Percentiles rank a stretch among this genome's conserved stretches.
phyloP scores from a whole-genome alignment of 2,797 vertebrate genomes.

The Lycodopsis pacificus region DNA sequence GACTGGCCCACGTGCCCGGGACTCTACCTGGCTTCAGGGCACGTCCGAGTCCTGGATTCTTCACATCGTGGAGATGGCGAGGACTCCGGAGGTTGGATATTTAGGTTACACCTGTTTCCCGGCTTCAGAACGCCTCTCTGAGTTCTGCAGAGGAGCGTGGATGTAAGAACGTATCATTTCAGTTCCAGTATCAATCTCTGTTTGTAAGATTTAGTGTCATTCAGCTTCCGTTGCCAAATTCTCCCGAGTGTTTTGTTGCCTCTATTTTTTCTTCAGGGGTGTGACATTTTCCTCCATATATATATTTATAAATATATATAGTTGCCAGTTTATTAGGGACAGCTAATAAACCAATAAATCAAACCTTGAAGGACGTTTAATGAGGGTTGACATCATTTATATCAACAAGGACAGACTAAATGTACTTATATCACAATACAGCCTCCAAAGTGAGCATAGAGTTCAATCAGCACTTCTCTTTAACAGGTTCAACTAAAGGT shows the following conservation, averaged over 20 bases:
- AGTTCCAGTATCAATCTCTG: not conserved
- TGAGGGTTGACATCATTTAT: not conserved
- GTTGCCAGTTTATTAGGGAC: not conserved
- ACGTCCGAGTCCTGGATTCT: constrained; percentile 35
- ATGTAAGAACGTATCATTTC: not conserved
- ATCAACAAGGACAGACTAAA: not conserved
- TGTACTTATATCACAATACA: not conserved
- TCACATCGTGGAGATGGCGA: constrained; percentile 39
- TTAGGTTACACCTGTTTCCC: constrained; percentile 58
- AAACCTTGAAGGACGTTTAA: not conserved
- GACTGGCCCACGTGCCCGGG: constrained; percentile 32
- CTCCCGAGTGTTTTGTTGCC: not conserved
- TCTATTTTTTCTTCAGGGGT: constrained; percentile 1
- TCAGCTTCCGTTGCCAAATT: not conserved
- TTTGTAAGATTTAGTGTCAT: not conserved
- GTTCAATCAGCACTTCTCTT: too few relatives aligned
- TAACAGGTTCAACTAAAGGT: too few relatives aligned
- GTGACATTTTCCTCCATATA: constrained; percentile 5
- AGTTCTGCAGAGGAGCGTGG: not conserved
- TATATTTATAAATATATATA: not conserved
- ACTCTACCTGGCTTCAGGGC: constrained; percentile 50
- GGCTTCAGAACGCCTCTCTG: not conserved
- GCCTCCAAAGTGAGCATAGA: not conserved
- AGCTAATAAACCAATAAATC: not conserved
- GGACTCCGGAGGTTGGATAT: constrained; percentile 37